Conservation (phyloP, 2,797 vertebrate genomes). For the Xerus rutilus region DNA sequence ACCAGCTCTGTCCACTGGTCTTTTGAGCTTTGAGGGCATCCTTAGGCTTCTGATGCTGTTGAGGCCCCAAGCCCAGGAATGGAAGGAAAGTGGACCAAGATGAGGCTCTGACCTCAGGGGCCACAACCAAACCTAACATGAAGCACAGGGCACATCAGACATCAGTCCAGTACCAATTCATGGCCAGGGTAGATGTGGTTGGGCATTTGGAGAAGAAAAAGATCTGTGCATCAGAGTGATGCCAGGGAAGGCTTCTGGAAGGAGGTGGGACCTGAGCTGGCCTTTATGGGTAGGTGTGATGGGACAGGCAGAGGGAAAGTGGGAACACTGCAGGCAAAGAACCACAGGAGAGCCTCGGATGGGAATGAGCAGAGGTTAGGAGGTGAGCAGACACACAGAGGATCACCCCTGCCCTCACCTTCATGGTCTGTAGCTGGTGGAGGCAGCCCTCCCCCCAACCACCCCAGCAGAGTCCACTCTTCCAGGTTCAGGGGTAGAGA, state of each 20-base stretch:
- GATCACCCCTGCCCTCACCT: not conserved
- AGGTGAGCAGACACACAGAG: not conserved
- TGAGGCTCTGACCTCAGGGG: not conserved
- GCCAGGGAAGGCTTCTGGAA: slow-evolving; percentile 8
- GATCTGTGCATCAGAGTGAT: not conserved
- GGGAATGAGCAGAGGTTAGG: not conserved
- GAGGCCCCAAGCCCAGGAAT: not conserved
- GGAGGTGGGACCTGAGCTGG: not conserved
- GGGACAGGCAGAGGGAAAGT: not conserved
- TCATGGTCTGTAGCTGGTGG: not conserved
- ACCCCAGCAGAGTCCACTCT: not conserved
- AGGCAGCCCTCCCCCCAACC: not conserved
- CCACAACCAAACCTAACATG: not conserved
- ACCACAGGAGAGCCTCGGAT: not conserved
- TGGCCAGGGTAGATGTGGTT: not conserved
- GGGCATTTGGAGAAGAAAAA: not conserved
- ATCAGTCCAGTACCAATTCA: not conserved
- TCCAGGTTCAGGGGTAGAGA: not conserved
- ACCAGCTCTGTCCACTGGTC: not conserved
- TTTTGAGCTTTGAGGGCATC: not conserved
- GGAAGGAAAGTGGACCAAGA: not conserved
- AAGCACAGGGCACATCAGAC: not conserved
- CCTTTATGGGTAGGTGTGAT: not conserved
- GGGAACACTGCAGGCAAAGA: not conserved
- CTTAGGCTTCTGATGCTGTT: not conserved